A percentile compares a stretch with the other conserved stretches of the same genome.
phyloP scores from a whole-genome alignment of 2,113 vertebrate genomes.

The Sturnira hondurensis region DNA sequence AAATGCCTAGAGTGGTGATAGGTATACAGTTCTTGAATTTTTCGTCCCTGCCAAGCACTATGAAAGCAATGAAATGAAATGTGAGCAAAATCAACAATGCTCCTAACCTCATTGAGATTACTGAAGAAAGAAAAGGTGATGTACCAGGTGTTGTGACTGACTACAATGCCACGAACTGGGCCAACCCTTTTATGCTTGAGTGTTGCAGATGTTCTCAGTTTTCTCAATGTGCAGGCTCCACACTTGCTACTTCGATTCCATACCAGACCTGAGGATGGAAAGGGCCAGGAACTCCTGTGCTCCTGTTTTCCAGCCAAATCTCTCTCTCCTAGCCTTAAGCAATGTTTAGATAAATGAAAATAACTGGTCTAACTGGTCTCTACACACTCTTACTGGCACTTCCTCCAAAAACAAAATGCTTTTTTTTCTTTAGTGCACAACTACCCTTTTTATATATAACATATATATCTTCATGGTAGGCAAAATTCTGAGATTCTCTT shows the following conservation, averaged over 20 bases:
- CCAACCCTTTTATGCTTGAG: background rate
- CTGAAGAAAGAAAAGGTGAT: background rate
- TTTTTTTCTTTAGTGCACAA: background rate
- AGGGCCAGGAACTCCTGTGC: background rate
- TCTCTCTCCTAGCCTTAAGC: background rate
- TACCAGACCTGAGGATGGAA: background rate
- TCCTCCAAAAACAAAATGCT: background rate
- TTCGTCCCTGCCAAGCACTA: background rate
- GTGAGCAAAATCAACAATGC: background rate
- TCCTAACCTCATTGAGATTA: background rate
- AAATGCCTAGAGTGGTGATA: background rate
- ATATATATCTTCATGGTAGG: background rate
- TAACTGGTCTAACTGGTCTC: background rate
- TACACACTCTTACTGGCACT: background rate
- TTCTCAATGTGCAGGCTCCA: background rate
- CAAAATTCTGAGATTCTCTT: background rate
- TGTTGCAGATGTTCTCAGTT: background rate
- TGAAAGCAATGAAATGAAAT: background rate
- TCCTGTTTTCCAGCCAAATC: background rate
- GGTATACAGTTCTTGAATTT: background rate
- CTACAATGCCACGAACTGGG: background rate
- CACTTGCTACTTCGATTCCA: background rate
- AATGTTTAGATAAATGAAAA: background rate
- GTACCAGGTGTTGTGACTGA: background rate
- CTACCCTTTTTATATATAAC: background rate